Conservation (phyloP, 2,888 invertebrate genomes). For the Nysson spinosus region DNA sequence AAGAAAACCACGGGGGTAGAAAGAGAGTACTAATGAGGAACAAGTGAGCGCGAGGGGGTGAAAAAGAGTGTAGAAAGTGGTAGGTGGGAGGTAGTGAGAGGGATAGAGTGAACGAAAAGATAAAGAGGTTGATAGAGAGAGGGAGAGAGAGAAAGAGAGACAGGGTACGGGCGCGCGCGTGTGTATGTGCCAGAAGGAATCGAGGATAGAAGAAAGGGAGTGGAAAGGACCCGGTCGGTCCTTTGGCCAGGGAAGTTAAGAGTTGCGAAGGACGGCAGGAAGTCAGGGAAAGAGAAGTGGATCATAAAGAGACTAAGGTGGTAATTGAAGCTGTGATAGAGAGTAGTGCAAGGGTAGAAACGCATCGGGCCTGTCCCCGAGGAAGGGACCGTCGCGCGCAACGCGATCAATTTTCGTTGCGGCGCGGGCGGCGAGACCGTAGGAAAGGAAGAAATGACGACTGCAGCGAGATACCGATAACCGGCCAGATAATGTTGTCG, state of each 20-base stretch:
- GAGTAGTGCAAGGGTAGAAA: constrained; percentile 28
- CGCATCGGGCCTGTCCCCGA: constrained; percentile 59
- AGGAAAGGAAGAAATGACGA: constrained; percentile 53
- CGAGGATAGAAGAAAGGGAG: constrained; percentile 46
- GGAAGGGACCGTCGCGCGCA: constrained; percentile 63
- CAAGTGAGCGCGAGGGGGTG: constrained; percentile 7
- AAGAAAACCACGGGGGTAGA: constrained; percentile 9
- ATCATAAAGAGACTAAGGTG: constrained; percentile 19
- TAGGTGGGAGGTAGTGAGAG: constrained; percentile 25
- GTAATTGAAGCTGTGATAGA: constrained; percentile 28
- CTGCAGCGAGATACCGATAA: constrained; percentile 54
- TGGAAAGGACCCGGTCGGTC: constrained; percentile 47
- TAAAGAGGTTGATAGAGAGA: constrained; percentile 14
- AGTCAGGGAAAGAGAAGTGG: constrained; percentile 37
- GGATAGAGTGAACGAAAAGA: constrained; percentile 13
- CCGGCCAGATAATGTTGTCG: constrained; percentile 70
- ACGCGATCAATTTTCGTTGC: constrained; percentile 67
- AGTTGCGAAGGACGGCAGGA: constrained; percentile 40
- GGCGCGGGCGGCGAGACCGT: constrained; percentile 52
- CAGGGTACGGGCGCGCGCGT: constrained; percentile 43
- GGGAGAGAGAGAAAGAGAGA: background rate
- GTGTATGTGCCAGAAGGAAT: constrained; percentile 47
- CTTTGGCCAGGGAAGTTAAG: constrained; percentile 38
- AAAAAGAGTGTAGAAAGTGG: constrained; percentile 18
- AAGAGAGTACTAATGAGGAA: constrained; percentile 15